Evolutionary conservation across 2,113 vertebrate genomes (phyloP), one percentile per base, ranked within the genome.

Genomic region (Ellobius talpinus): DNA sequence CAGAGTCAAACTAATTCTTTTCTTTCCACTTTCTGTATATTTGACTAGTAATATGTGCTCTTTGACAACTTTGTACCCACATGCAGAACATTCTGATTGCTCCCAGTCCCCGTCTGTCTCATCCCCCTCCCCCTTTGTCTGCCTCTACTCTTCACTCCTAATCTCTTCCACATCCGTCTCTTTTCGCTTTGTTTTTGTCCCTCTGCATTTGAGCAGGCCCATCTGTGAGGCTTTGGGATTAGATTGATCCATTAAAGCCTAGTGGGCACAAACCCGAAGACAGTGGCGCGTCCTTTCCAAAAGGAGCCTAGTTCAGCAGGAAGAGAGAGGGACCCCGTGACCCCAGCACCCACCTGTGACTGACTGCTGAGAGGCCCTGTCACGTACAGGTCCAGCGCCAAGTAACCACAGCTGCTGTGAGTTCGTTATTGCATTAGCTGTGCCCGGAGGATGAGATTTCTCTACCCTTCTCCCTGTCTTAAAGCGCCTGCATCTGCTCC

Each of bases 101-200:
- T 58, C 58, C 58, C 58, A 58, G 58, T 21, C 19, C 58, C 58
- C 7, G 3, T 26, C 79, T n/a, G n/a, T 82, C 19, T 26, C 23
- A 12, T 29, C 0, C 52, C 0, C 3, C 0, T 19, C 26, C 23
- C n/a, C 12, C 23, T 42, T 42, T 61, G 55, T 61, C 9, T 55
- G 16, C 12, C 55, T 33, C 55, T 42, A 2, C 13, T 42, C 36
- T 58, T 82, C 52, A 7, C 7, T 31, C 3, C 81, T 42, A 17
- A 63, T 42, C n/a, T 84, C 81, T 63, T 39, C 58, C 81, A 84
- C n/a, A 63, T 45, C 24, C n/a, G 0, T 9, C 13, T 42, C 81
- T 9, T 63, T 63, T 45, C 29, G 13, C 39, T 63, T 42, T 63
- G 81, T 42, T 42, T 65, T 26, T 16, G 13, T 19, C 58, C 24